Conservation (phyloP, 2,797 vertebrate genomes). For the Poeciliopsis infans region DNA sequence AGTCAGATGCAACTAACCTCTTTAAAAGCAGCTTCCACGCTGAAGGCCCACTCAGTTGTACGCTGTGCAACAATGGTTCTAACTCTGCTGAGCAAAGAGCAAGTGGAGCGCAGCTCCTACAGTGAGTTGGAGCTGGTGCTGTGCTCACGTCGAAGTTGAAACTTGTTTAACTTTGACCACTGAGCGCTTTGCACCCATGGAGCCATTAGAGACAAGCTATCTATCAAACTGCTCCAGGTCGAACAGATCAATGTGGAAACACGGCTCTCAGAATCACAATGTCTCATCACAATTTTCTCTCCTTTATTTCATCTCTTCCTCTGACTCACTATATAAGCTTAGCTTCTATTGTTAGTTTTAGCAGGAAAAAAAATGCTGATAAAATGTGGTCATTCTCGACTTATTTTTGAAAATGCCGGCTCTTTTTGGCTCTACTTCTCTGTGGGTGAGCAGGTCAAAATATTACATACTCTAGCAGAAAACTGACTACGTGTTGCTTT, state of each 20-base stretch:
- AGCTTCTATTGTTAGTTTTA: neutral
- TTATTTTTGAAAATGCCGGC: neutral
- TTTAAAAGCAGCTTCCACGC: neutral
- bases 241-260: neutral
- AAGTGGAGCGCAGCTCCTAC: neutral
- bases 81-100: slow-evolving; percentile 1
- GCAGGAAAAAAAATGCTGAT: neutral
- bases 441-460: neutral
- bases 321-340: neutral
- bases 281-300: neutral
- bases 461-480: neutral
- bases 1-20: neutral
- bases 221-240: neutral
- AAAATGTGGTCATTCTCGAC: neutral
- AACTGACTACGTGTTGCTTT: neutral
- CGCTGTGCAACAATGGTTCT: neutral
- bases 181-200: neutral
- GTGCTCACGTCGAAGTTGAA: neutral
- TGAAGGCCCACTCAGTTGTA: neutral
- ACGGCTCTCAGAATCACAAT: neutral
- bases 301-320: neutral
- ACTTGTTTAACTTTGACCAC: neutral
- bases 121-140: neutral
- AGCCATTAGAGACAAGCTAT: neutral
- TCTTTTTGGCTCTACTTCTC: neutral